These are phyloP conservation scores for Ictidomys tridecemlineatus DNA, from an alignment of 2,113 vertebrate species.

Conservation along the genomic window DNA sequence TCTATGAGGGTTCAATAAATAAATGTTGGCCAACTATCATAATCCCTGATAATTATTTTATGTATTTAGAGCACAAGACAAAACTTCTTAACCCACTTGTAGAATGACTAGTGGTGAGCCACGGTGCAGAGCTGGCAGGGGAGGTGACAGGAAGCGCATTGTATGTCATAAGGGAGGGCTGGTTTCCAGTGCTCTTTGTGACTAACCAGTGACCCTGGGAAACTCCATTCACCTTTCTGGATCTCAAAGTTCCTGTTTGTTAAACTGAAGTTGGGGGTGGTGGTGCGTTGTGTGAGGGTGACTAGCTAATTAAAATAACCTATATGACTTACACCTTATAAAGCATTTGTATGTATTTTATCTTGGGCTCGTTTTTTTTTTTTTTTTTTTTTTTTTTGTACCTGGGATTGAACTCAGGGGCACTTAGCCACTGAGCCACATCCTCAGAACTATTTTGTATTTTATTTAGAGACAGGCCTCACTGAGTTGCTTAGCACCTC, in stretches of 20 bases:
- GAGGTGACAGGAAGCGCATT: background rate
- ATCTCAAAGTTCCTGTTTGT: background rate
- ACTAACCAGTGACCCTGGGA: background rate
- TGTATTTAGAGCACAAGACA: background rate
- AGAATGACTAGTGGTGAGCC: background rate
- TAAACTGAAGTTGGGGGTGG: background rate
- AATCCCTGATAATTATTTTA: background rate
- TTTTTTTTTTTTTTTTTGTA: no score
- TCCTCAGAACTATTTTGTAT: no score
- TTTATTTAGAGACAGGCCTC: no score
- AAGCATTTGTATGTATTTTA: background rate
- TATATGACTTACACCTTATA: background rate
- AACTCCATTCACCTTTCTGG: background rate
- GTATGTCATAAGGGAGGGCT: background rate
- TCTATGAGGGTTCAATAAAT: background rate
- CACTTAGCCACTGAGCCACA: no score
- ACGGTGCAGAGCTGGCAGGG: background rate
- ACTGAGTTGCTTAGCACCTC: no score
- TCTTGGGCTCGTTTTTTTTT: no score
- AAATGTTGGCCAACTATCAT: background rate
- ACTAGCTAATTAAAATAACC: conserved; percentile 57
- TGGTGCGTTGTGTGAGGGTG: background rate
- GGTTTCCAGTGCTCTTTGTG: background rate
- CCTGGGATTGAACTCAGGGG: no score
- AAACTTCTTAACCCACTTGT: background rate